Evolutionary conservation across 2,797 vertebrate species (phyloP).

Genomic region (Sebastiscus albofasciatus): DNA sequence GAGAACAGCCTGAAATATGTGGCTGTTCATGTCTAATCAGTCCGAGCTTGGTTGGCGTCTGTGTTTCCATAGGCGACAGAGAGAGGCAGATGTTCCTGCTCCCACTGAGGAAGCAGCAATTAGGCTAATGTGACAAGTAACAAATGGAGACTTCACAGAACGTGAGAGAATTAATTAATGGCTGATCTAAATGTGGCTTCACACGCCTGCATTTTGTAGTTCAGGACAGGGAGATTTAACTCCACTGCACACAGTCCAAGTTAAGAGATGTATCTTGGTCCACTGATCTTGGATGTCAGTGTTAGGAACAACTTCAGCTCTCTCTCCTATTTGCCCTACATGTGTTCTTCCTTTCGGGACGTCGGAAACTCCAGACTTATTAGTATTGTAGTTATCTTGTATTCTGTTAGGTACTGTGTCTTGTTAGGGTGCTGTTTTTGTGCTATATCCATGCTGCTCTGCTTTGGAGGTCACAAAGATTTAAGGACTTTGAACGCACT

Average conservation of each 20-base stretch:
- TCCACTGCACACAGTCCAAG: background rate
- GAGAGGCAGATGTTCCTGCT: conserved; percentile 55
- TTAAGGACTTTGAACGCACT: conserved; percentile 42
- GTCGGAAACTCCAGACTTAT: background rate
- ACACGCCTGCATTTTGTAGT: conserved; percentile 26
- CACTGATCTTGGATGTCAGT: conserved; percentile 12
- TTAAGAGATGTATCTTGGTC: background rate
- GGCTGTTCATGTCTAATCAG: background rate
- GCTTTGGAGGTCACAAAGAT: conserved; percentile 64
- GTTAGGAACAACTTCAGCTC: background rate
- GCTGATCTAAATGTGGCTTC: conserved; percentile 59
- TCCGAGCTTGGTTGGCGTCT: background rate
- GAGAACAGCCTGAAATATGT: background rate
- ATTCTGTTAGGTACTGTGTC: conserved; percentile 13
- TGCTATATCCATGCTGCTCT: conserved; percentile 24
- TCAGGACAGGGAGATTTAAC: conserved; percentile 6
- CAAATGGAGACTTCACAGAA: conserved; percentile 65
- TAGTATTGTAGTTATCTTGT: conserved; percentile 3
- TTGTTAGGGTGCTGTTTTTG: conserved; percentile 17
- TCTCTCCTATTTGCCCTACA: conserved; percentile 25
- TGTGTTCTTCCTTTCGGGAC: conserved; percentile 10
- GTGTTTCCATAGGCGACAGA: conserved; percentile 45
- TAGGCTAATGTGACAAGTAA: conserved; percentile 67
- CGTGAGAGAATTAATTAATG: conserved; percentile 69
- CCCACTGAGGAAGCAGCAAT: conserved; percentile 53